Conservation (phyloP, 2,797 vertebrate genomes). For the Amblyraja radiata region DNA sequence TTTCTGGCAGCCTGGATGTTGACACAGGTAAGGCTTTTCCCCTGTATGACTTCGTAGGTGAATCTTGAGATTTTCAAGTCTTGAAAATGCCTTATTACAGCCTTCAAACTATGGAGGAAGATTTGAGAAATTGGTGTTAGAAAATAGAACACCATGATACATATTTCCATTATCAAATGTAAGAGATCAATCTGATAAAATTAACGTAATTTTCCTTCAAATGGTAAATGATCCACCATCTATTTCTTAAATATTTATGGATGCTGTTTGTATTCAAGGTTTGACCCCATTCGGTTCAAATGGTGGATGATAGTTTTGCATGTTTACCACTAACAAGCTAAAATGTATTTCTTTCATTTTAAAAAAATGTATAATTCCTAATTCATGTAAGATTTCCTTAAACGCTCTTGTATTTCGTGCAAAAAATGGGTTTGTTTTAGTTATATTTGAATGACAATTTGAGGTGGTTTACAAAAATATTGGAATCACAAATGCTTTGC, state of each 20-base stretch:
- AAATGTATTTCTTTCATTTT: not conserved
- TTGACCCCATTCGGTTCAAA: too few relatives aligned
- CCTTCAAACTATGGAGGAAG: slow-evolving; percentile 76
- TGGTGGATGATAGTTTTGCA: too few relatives aligned
- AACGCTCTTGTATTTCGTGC: not conserved
- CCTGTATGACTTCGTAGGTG: slow-evolving; percentile 92
- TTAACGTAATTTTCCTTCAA: not conserved
- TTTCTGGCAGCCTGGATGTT: slow-evolving; percentile 86
- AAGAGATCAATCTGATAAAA: not conserved
- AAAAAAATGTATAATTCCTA: not conserved
- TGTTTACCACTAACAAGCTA: too few relatives aligned
- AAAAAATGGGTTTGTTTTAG: not conserved
- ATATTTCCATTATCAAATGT: not conserved
- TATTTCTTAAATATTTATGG: not conserved
- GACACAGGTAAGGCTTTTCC: slow-evolving; percentile 89
- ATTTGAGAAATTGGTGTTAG: slow-evolving; percentile 41
- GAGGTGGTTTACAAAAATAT: not conserved
- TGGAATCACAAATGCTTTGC: not conserved
- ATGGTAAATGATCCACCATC: not conserved
- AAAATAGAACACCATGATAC: slow-evolving; percentile 36
- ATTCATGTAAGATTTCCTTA: not conserved
- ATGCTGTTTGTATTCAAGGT: too few relatives aligned
- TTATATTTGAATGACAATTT: not conserved
- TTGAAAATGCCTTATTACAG: slow-evolving; percentile 94
- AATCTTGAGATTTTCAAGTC: slow-evolving; percentile 95